Evolutionary conservation across 2,797 vertebrate genomes (phyloP), one percentile per base, ranked within the genome.

Genomic region (Halcyon badia): DNA sequence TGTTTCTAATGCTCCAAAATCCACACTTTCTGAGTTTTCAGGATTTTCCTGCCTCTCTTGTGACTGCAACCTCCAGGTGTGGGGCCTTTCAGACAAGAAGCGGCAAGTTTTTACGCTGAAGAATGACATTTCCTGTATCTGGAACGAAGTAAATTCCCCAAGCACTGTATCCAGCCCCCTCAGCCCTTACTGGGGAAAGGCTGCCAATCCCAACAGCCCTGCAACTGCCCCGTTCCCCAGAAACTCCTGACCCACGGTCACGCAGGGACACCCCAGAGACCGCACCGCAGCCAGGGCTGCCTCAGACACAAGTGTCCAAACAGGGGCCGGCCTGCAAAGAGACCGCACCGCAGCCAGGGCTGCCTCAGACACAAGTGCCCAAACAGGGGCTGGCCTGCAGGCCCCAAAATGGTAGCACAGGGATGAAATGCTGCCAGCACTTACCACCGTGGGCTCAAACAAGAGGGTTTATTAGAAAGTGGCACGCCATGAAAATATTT

Each of bases 381-480:
- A 37, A 37, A 37, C 37, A 39, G 37, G 31, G 51, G 39, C 42
- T 61, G 46, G 77, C 25, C 44, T 35, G 71, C 73, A 35, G 25
- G 22, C 3, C 8, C 58, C 18, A 62, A 62, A 84, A 44, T 4
- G 18, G 80, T 20, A 91, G 51, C 66, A 64, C 2, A 3, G 25
- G 21, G 60, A 78, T 64, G 30, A 80, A 52, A 77, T 54, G 49
- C 41, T 94, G 86, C 62, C 93, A 95, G 93, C 78, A 69, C 15
- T 41, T 68, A 80, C 13, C 4, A 7, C 56, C 46, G 33, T 13
- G 48, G 71, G 64, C 71, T 83, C n/a, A 48, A 39, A n/a, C 4
- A n/a, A 57, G 18, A 77, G 4, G 10, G 35, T 81, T 89, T 51
- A 75, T 83, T 83, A 41, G 25, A 5, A 92, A 90, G n/a, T 7